Conservation (phyloP, 2,797 vertebrate genomes). For the Manis crassicaudata region DNA sequence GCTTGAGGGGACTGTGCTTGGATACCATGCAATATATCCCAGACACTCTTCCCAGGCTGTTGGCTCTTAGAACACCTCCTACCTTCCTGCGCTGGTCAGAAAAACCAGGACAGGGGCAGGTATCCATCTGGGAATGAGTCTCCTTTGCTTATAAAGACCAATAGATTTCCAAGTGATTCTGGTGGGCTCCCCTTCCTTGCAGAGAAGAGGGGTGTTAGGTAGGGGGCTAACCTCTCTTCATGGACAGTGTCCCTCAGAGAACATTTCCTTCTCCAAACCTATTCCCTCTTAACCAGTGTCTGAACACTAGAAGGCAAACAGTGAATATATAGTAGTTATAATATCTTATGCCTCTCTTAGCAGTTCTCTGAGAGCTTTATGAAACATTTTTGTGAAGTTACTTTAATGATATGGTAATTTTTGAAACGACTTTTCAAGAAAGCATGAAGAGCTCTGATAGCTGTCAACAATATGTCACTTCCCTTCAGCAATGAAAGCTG, state of each 20-base stretch:
- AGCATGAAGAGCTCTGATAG: constrained; percentile 65
- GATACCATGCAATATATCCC: not conserved
- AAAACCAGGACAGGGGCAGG: not conserved
- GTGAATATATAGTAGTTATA: not conserved
- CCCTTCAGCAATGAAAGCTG: constrained; percentile 37
- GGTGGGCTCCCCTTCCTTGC: not conserved
- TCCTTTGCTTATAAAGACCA: not conserved
- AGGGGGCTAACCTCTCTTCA: not conserved
- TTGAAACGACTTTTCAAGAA: constrained; percentile 66
- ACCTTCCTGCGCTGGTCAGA: not conserved
- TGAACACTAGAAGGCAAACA: constrained; percentile 3
- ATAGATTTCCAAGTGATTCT: not conserved
- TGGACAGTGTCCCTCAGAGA: not conserved
- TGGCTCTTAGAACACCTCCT: not conserved
- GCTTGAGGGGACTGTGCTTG: not conserved
- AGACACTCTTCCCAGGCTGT: not conserved
- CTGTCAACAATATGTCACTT: constrained; percentile 70
- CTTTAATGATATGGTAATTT: constrained; percentile 74
- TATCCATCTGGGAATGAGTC: not conserved
- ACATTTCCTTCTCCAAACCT: not conserved
- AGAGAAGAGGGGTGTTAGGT: not conserved
- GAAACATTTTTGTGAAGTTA: constrained; percentile 53
- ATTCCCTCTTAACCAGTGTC: not conserved
- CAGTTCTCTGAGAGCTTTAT: constrained; percentile 59
- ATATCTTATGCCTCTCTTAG: constrained; percentile 42